Conservation (phyloP, 2,888 invertebrate genomes). For the Macaria notata region DNA sequence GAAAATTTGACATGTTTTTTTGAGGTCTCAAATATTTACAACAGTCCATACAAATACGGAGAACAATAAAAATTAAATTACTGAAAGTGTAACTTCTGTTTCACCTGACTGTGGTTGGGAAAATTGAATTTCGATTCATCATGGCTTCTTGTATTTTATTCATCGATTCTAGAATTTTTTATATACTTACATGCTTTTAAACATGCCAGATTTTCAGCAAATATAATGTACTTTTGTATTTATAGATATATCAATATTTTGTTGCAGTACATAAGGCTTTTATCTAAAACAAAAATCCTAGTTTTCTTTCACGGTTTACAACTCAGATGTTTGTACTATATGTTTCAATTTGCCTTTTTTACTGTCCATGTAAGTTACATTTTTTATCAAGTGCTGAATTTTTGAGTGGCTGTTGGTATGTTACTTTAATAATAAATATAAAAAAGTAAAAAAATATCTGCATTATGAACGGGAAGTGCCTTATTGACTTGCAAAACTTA, state of each 20-base stretch:
- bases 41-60: too few species aligned
- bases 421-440: slow-evolving; percentile 70
- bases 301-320: slow-evolving; percentile 50
- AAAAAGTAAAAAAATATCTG: slow-evolving; percentile 57
- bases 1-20: too few species aligned
- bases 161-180: too few species aligned
- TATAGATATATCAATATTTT: slow-evolving; percentile 12
- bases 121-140: too few species aligned
- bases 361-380: slow-evolving; percentile 62
- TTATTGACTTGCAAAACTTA: slow-evolving; percentile 73
- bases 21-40: too few species aligned
- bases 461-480: slow-evolving; percentile 60
- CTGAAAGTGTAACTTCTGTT: too few species aligned
- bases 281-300: slow-evolving; percentile 13
- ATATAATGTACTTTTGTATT: too few species aligned
- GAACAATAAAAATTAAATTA: too few species aligned
- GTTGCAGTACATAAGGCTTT: slow-evolving; percentile 46
- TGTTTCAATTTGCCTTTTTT: slow-evolving; percentile 69
- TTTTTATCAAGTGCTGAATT: slow-evolving; percentile 46
- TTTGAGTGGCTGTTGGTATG: slow-evolving; percentile 51
- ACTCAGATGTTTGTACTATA: slow-evolving; percentile 60
- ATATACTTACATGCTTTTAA: too few species aligned
- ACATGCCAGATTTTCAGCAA: too few species aligned
- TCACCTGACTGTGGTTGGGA: too few species aligned
- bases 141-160: too few species aligned